Evolutionary conservation across 2,113 vertebrate species (phyloP).

Genomic region (Dissostichus mawsoni): DNA sequence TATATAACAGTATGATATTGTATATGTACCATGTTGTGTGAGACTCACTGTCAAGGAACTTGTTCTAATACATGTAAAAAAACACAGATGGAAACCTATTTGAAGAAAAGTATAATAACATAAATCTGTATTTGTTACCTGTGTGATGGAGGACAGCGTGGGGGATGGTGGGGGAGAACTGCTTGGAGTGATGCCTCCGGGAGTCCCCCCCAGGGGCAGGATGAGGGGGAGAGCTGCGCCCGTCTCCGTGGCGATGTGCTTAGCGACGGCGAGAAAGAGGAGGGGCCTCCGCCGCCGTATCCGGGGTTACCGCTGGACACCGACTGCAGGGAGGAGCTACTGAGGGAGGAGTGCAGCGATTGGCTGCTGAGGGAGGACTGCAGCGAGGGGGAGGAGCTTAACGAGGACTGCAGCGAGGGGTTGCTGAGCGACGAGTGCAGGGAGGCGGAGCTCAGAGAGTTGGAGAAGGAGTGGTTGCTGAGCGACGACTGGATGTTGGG

Average conservation of each 20-base stretch:
- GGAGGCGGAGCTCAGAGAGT: conserved; percentile 91
- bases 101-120: background rate
- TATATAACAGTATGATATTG: too few relatives aligned
- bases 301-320: conserved; percentile 82
- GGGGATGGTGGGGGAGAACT: conserved; percentile 97
- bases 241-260: conserved; percentile 90
- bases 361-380: conserved; percentile 85
- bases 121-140: conserved; percentile 81
- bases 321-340: conserved; percentile 89
- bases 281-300: conserved; percentile 72
- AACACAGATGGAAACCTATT: too few relatives aligned
- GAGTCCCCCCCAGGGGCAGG: conserved; percentile 88
- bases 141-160: conserved; percentile 95
- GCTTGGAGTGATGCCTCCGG: conserved; percentile 90
- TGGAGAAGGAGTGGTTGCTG: conserved; percentile 87
- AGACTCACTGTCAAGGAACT: too few relatives aligned
- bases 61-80: too few relatives aligned
- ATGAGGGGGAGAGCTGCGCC: conserved; percentile 90
- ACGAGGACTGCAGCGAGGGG: conserved; percentile 92
- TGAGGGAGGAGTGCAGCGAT: conserved; percentile 89
- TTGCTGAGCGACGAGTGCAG: conserved; percentile 94
- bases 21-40: too few relatives aligned
- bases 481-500: conserved; percentile 94
- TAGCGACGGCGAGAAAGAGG: conserved; percentile 78
- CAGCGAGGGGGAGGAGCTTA: conserved; percentile 87